phyloP scores from a whole-genome alignment of 1,140 invertebrate species.

The Teleogryllus occipitalis region DNA sequence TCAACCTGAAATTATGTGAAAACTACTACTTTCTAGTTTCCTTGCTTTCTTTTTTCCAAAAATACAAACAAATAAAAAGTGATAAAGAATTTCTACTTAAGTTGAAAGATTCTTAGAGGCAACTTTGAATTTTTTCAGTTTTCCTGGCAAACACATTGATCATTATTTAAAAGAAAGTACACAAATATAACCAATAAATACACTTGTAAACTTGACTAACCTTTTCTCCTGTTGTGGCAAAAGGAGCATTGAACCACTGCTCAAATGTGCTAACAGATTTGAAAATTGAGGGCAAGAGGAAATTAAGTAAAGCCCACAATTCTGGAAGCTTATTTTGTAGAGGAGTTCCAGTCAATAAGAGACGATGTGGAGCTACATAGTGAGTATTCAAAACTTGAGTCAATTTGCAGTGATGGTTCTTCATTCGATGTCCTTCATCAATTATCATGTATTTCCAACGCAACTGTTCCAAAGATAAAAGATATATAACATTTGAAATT shows the following conservation, averaged over 20 bases:
- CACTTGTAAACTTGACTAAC: conserved; percentile 16
- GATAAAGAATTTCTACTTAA: too few species aligned
- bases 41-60: too few species aligned
- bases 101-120: not conserved
- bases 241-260: conserved; percentile 68
- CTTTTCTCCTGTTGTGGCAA: conserved; percentile 62
- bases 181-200: too few species aligned
- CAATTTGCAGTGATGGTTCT: conserved; percentile 67
- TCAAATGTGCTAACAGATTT: conserved; percentile 59
- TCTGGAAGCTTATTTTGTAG: conserved; percentile 60
- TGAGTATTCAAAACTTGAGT: conserved; percentile 58
- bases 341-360: conserved; percentile 60
- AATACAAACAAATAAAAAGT: too few species aligned
- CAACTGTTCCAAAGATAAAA: conserved; percentile 32
- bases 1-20: too few species aligned
- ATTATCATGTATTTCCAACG: conserved; percentile 70
- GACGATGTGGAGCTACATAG: conserved; percentile 55
- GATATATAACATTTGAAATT: conserved; percentile 11
- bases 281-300: conserved; percentile 61
- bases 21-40: too few species aligned
- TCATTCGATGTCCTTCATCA: conserved; percentile 67
- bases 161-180: too few species aligned
- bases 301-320: conserved; percentile 61
- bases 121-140: conserved; percentile 7
- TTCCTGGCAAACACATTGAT: too few species aligned